Evolutionary conservation across 2,113 vertebrate genomes (phyloP).

Genomic region (Pelobates fuscus): DNA sequence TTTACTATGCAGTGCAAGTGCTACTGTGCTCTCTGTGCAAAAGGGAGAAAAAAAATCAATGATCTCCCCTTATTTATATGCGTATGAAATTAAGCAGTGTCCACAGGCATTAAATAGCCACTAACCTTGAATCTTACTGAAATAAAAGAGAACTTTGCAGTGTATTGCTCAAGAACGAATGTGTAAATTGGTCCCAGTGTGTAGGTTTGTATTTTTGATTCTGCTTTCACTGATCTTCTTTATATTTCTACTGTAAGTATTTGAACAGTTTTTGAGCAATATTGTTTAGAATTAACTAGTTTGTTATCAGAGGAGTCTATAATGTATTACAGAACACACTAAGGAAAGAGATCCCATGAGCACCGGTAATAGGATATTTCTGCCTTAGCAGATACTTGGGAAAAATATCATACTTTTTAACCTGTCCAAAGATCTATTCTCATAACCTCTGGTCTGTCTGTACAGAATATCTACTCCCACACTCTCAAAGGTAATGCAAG

Average conservation of each 20-base stretch:
- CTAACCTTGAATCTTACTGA: conserved; percentile 9
- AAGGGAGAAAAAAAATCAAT: conserved; percentile 16
- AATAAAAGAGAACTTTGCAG: conserved; percentile 1
- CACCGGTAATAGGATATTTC: no score
- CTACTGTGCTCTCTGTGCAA: neutral
- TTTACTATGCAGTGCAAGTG: neutral
- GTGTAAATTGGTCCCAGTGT: conserved; percentile 16
- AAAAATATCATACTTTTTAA: no score
- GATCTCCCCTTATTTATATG: conserved; percentile 28
- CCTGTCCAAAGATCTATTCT: no score
- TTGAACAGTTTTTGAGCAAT: neutral
- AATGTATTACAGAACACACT: no score
- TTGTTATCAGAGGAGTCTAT: neutral
- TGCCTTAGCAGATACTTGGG: no score
- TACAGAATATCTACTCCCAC: no score
- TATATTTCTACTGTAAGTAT: neutral
- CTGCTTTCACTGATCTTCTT: neutral
- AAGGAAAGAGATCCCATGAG: no score
- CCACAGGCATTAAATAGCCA: conserved; percentile 11
- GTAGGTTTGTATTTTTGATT: neutral
- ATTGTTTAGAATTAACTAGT: neutral
- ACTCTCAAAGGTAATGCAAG: no score
- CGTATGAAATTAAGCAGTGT: conserved; percentile 22
- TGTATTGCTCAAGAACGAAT: neutral
- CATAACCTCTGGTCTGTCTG: no score